phyloP scores from a whole-genome alignment of 2,888 invertebrate species.

The Tridacna crocea region DNA sequence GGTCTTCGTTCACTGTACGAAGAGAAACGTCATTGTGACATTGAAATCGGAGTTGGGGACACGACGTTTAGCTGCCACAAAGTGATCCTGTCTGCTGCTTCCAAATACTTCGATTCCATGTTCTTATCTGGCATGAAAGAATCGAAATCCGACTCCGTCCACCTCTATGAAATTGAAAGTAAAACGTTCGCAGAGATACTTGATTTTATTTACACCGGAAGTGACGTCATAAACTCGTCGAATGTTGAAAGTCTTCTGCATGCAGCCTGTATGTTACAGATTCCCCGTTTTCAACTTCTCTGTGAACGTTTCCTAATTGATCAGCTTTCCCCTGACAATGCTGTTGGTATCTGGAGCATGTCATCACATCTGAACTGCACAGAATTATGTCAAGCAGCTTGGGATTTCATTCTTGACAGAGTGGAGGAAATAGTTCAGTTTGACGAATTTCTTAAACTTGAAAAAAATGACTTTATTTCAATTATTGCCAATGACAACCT shows the following conservation, averaged over 20 bases:
- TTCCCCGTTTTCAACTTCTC: slow-evolving; percentile 43
- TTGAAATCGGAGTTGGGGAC: slow-evolving; percentile 50
- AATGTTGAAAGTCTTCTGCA: slow-evolving; percentile 58
- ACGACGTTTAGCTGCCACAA: slow-evolving; percentile 62
- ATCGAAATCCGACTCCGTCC: slow-evolving; percentile 40
- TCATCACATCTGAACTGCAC: slow-evolving; percentile 43
- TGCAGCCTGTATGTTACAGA: slow-evolving; percentile 56
- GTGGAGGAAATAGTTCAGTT: slow-evolving; percentile 51
- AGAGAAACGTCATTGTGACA: slow-evolving; percentile 54
- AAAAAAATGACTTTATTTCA: slow-evolving; percentile 55
- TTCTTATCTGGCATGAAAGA: slow-evolving; percentile 67
- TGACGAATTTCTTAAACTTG: slow-evolving; percentile 58
- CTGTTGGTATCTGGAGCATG: slow-evolving; percentile 59
- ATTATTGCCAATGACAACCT: slow-evolving; percentile 57
- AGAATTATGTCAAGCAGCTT: slow-evolving; percentile 37
- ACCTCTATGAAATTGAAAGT: slow-evolving; percentile 43
- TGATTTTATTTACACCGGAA: slow-evolving; percentile 54
- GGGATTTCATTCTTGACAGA: slow-evolving; percentile 42
- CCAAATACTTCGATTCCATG: slow-evolving; percentile 67
- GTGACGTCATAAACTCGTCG: slow-evolving; percentile 43
- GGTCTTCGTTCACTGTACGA: slow-evolving; percentile 55
- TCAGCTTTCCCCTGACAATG: slow-evolving; percentile 59
- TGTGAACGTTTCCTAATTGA: slow-evolving; percentile 61
- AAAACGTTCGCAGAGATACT: slow-evolving; percentile 54
- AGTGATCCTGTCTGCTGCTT: slow-evolving; percentile 63